A percentile compares a stretch with the other conserved stretches of the same genome.
phyloP scores from a whole-genome alignment of 2,113 vertebrate genomes.

The Platysternon megacephalum region DNA sequence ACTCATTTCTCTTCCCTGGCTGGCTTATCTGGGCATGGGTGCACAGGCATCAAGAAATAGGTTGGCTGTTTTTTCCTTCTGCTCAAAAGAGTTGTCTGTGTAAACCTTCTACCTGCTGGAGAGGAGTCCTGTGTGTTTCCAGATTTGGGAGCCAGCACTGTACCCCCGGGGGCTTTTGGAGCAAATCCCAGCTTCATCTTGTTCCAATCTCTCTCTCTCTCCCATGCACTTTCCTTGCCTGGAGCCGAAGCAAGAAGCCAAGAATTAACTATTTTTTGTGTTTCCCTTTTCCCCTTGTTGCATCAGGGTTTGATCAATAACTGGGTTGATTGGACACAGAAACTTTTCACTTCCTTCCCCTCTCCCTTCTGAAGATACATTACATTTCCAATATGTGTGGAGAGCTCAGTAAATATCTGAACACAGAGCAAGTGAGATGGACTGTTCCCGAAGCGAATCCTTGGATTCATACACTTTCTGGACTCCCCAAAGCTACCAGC shows the following conservation, averaged over 20 bases:
- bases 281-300: constrained; percentile 14
- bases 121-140: constrained; percentile 43
- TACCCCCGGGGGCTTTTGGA: constrained; percentile 71
- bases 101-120: constrained; percentile 74
- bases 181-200: constrained; percentile 46
- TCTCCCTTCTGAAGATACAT: background rate
- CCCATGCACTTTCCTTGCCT: constrained; percentile 61
- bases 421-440: background rate
- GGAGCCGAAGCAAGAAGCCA: constrained; percentile 55
- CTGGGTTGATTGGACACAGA: constrained; percentile 36
- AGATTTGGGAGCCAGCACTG: constrained; percentile 63
- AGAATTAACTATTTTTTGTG: constrained; percentile 54
- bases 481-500: fast-evolving
- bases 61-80: background rate
- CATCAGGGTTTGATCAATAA: constrained; percentile 50
- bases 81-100: background rate
- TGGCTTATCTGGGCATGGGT: background rate
- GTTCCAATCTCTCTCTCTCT: constrained; percentile 28
- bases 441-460: background rate
- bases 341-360: background rate
- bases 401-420: background rate
- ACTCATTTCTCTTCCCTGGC: background rate
- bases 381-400: background rate
- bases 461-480: fast-evolving
- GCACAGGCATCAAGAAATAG: background rate